Evolutionary conservation across 2,888 invertebrate species (phyloP).

Genomic region (Eupeodes latifasciatus): DNA sequence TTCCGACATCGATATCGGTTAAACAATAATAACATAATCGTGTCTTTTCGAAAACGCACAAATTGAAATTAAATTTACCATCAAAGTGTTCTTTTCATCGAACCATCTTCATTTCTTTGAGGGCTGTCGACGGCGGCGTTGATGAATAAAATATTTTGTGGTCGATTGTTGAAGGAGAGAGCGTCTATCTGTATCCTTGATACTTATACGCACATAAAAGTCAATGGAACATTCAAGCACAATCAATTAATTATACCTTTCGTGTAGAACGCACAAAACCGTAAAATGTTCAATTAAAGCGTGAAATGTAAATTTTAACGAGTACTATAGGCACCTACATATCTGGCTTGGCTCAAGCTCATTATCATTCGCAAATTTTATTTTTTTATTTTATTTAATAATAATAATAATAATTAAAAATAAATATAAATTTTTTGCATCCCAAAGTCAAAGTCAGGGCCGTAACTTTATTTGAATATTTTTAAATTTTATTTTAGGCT

Average conservation of each 20-base stretch:
- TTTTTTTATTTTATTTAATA: not conserved
- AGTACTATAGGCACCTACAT: no score
- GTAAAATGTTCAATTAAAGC: conserved; percentile 73
- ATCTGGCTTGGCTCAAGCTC: not conserved
- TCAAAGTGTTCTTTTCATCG: conserved; percentile 6
- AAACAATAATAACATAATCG: not conserved
- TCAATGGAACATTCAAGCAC: conserved; percentile 35
- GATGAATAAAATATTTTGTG: conserved; percentile 30
- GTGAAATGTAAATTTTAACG: conserved; percentile 58
- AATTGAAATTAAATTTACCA: conserved; percentile 24
- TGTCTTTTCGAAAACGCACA: not conserved
- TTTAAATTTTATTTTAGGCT: not conserved
- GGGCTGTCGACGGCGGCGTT: not conserved
- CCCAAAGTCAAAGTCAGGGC: conserved; percentile 39
- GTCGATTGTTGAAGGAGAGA: conserved; percentile 2
- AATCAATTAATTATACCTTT: conserved; percentile 73
- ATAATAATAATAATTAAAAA: conserved; percentile 1
- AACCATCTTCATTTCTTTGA: conserved; percentile 1
- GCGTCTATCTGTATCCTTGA: conserved; percentile 5
- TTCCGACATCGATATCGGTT: conserved; percentile 4
- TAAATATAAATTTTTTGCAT: not conserved
- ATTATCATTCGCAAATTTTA: conserved; percentile 5
- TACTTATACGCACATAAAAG: conserved; percentile 27
- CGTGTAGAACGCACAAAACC: conserved; percentile 63
- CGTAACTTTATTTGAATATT: conserved; percentile 4